phyloP scores from a whole-genome alignment of 2,888 invertebrate species.

The Cybosia mesomella region DNA sequence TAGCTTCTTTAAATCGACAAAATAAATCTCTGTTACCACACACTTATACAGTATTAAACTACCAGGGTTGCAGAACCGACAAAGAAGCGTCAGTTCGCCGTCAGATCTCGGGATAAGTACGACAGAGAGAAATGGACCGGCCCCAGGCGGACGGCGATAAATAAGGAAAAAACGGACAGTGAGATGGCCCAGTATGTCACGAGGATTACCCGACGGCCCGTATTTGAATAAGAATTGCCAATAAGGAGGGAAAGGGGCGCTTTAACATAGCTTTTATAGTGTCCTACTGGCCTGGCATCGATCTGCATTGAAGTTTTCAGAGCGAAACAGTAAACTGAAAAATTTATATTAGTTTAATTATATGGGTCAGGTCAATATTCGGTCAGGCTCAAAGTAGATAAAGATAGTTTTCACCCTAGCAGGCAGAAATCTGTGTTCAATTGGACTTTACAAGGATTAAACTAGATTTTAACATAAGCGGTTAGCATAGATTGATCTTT shows the following conservation, averaged over 20 bases:
- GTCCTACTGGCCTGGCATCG: slow-evolving; percentile 72
- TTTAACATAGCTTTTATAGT: slow-evolving; percentile 70
- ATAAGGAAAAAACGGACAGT: slow-evolving; percentile 80
- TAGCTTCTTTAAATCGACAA: slow-evolving; percentile 40
- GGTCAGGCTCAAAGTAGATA: neutral
- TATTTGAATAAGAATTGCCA: slow-evolving; percentile 86
- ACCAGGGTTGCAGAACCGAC: slow-evolving; percentile 69
- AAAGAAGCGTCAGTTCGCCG: slow-evolving; percentile 78
- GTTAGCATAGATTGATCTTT: neutral
- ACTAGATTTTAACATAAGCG: neutral
- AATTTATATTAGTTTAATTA: neutral
- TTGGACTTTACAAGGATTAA: neutral
- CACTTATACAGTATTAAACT: slow-evolving; percentile 58
- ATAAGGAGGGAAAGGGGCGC: slow-evolving; percentile 68
- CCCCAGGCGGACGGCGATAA: slow-evolving; percentile 73
- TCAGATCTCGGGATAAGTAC: slow-evolving; percentile 82
- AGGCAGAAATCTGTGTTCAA: neutral
- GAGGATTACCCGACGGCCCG: slow-evolving; percentile 76
- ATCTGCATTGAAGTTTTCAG: slow-evolving; percentile 56
- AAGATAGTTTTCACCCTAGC: neutral
- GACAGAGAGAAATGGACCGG: slow-evolving; percentile 83
- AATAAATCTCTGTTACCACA: slow-evolving; percentile 57
- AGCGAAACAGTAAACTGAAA: slow-evolving; percentile 23
- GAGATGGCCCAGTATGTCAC: slow-evolving; percentile 81
- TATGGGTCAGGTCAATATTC: neutral